Percentiles rank a stretch among this genome's conserved stretches.
Evolutionary conservation across 2,888 invertebrate species (phyloP).

Genomic region (Drosophila antonietae): DNA sequence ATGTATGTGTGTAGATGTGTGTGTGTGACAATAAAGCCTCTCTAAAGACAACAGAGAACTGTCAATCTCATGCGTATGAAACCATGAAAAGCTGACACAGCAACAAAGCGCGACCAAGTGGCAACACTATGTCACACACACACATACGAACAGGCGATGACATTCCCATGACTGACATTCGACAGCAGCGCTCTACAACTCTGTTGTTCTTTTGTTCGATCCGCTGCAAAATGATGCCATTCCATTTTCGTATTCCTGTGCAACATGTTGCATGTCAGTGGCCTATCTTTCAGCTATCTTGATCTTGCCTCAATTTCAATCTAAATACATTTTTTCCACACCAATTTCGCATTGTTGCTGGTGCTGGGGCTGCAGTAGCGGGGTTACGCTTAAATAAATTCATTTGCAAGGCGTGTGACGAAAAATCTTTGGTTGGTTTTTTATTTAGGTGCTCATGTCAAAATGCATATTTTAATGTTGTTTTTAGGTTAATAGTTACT

Average conservation of each 20-base stretch:
- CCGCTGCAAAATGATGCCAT: constrained; percentile 24
- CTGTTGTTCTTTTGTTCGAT: constrained; percentile 44
- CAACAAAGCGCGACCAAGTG: constrained; percentile 49
- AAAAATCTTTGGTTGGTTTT: constrained; percentile 8
- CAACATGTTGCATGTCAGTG: constrained; percentile 47
- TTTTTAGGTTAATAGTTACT: constrained; percentile 46
- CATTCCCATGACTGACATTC: constrained; percentile 46
- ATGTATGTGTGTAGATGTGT: constrained; percentile 21
- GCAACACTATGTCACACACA: constrained; percentile 16
- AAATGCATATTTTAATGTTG: constrained; percentile 18
- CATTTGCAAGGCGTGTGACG: constrained; percentile 22
- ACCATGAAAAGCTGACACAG: constrained; percentile 71
- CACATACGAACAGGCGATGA: background rate
- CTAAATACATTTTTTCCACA: constrained; percentile 39
- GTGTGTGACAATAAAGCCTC: constrained; percentile 36
- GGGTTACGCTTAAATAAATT: constrained; percentile 56
- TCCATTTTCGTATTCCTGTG: constrained; percentile 21
- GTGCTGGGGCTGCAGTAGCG: constrained; percentile 17
- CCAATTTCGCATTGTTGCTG: constrained; percentile 31
- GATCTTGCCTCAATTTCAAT: constrained; percentile 66
- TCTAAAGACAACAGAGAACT: constrained; percentile 51
- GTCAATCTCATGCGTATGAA: constrained; percentile 81
- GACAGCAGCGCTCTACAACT: constrained; percentile 26
- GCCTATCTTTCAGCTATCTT: constrained; percentile 53
- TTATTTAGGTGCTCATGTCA: constrained; percentile 6